phyloP scores from a whole-genome alignment of 2,888 invertebrate genomes.

The Euclidia mi region DNA sequence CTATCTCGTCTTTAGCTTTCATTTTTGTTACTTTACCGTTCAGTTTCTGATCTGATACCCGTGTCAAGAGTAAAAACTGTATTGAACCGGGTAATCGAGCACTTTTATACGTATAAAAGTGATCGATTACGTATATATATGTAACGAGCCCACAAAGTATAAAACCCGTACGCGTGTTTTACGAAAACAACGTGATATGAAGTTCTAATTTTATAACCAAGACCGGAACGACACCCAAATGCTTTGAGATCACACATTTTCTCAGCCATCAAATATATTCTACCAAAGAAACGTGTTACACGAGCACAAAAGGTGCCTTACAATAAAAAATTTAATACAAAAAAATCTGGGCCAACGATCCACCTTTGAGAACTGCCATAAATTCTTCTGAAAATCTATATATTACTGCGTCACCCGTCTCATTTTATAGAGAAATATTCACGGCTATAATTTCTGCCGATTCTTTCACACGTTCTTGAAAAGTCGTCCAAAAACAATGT shows the following conservation, averaged over 20 bases:
- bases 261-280: neutral
- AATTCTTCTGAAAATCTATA: slow-evolving; percentile 24
- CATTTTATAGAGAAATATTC: slow-evolving; percentile 47
- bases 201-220: neutral
- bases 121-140: no score
- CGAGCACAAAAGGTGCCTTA: slow-evolving; percentile 3
- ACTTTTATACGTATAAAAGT: no score
- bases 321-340: slow-evolving; percentile 9
- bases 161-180: neutral
- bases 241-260: slow-evolving; percentile 2
- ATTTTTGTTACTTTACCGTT: no score
- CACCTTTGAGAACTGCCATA: slow-evolving; percentile 12
- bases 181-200: neutral
- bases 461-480: slow-evolving; percentile 11
- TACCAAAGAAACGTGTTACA: neutral
- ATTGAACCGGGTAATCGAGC: no score
- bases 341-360: neutral
- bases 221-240: neutral
- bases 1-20: no score
- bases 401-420: slow-evolving; percentile 35
- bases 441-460: slow-evolving; percentile 31
- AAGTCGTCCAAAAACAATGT: slow-evolving; percentile 5
- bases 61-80: no score
- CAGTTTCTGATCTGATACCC: no score
- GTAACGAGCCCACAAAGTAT: neutral